Conservation (phyloP, 2,888 invertebrate genomes). For the Sphinx pinastri region DNA sequence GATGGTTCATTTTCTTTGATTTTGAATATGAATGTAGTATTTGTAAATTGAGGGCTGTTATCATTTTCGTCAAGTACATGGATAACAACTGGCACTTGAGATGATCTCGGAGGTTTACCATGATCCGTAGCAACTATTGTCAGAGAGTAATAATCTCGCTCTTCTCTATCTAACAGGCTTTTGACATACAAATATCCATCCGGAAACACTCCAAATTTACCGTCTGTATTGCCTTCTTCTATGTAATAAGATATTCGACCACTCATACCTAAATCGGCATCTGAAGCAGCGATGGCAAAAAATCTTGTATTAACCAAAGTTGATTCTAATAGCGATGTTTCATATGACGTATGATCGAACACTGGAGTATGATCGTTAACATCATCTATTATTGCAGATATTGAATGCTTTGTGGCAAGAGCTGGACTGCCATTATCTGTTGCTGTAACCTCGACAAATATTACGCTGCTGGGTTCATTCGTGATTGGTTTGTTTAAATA, state of each 20-base stretch:
- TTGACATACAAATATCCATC: conserved; percentile 96
- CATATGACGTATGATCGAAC: conserved; percentile 95
- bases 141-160: conserved; percentile 95
- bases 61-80: conserved; percentile 98
- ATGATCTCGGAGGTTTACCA: conserved; percentile 90
- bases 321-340: conserved; percentile 95
- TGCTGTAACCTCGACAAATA: conserved; percentile 91
- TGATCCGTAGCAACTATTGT: conserved; percentile 93
- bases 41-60: conserved; percentile 95
- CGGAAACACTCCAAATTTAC: conserved; percentile 96
- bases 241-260: conserved; percentile 92
- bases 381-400: conserved; percentile 90
- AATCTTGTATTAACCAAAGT: conserved; percentile 95
- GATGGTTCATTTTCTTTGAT: conserved; percentile 94
- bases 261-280: conserved; percentile 93
- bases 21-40: conserved; percentile 94
- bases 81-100: conserved; percentile 95
- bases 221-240: conserved; percentile 92
- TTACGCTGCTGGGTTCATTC: conserved; percentile 87
- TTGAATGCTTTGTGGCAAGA: conserved; percentile 89
- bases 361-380: conserved; percentile 98
- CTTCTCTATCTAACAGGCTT: conserved; percentile 93
- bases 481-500: conserved; percentile 92
- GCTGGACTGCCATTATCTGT: conserved; percentile 92
- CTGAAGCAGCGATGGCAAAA: conserved; percentile 94